Conservation (phyloP, 2,797 vertebrate species). For the Centropyge bicolor region DNA sequence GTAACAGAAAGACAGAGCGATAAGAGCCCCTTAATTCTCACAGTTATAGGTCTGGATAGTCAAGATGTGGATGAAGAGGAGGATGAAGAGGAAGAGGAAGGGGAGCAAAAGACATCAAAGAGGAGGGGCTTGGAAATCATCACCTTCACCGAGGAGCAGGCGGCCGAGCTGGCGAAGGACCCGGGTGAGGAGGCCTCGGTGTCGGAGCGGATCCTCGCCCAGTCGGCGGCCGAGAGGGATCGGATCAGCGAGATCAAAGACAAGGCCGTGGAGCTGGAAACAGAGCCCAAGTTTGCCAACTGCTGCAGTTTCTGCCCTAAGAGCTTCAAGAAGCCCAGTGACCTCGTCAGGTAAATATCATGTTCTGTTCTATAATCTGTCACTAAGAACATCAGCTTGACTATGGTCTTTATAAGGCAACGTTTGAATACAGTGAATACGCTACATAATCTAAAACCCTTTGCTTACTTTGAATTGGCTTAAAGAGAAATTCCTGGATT, state of each 20-base stretch:
- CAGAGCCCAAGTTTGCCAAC: conserved; percentile 96
- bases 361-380: no score
- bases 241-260: conserved; percentile 98
- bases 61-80: conserved; percentile 85
- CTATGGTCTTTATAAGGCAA: no score
- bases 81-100: conserved; percentile 88
- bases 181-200: conserved; percentile 93
- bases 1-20: background rate
- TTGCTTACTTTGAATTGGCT: no score
- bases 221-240: conserved; percentile 96
- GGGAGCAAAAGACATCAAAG: conserved; percentile 85
- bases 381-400: no score
- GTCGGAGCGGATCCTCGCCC: conserved; percentile 96
- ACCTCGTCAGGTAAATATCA: conserved; percentile 92
- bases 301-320: conserved; percentile 96
- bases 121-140: conserved; percentile 92
- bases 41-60: conserved; percentile 76
- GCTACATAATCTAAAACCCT: no score
- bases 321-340: conserved; percentile 99
- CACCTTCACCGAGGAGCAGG: conserved; percentile 97
- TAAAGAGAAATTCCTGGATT: no score
- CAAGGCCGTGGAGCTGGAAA: conserved; percentile 92
- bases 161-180: conserved; percentile 94
- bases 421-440: no score
- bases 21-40: background rate